These are phyloP conservation scores for Myiozetetes cayanensis DNA, from an alignment of 2,113 vertebrate genomes.

Conservation along the genomic window DNA sequence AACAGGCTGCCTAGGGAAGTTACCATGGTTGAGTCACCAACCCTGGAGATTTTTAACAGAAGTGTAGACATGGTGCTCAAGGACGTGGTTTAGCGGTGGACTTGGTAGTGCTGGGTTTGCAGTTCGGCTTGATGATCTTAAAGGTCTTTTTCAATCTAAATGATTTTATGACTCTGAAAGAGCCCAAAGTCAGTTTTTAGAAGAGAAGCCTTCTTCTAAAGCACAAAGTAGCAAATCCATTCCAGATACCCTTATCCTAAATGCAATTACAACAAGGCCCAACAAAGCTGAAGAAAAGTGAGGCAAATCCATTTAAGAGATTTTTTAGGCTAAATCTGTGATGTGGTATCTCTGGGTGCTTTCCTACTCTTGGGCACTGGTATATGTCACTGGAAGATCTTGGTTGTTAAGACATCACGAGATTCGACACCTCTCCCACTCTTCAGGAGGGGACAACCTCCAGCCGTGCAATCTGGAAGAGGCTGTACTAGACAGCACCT, in stretches of 20 bases:
- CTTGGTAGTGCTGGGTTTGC: background rate
- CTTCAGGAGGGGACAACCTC: background rate
- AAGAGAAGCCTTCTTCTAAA: background rate
- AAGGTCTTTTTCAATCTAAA: background rate
- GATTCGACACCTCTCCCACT: background rate
- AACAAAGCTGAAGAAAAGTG: background rate
- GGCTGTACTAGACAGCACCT: fast-evolving
- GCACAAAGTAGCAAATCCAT: background rate
- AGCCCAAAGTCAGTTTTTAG: background rate
- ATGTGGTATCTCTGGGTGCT: background rate
- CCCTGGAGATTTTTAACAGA: background rate
- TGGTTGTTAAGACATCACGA: background rate
- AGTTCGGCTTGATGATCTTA: background rate
- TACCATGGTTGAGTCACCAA: background rate
- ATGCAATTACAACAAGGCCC: background rate
- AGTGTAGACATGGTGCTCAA: background rate
- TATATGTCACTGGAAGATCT: background rate
- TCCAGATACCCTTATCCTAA: background rate
- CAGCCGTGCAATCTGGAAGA: background rate
- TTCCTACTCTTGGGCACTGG: background rate
- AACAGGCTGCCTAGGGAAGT: background rate
- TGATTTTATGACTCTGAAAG: background rate
- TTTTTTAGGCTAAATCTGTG: background rate
- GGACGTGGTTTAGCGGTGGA: background rate
- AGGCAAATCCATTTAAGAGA: background rate